Evolutionary conservation across 2,797 vertebrate species (phyloP).

Genomic region (Gallinago nigripennis): DNA sequence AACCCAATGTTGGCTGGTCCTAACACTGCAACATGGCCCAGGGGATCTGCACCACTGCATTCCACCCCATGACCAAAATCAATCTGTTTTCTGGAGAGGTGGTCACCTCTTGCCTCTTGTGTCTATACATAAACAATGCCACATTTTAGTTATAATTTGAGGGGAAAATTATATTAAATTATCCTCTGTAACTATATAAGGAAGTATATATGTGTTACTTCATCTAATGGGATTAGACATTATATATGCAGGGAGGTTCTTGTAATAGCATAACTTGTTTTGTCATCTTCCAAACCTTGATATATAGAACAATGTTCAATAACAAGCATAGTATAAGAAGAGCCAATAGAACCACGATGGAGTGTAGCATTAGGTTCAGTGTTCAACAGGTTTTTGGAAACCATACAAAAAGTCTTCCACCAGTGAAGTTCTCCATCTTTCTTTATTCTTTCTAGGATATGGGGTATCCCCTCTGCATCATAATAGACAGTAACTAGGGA

Average conservation of each 20-base stretch:
- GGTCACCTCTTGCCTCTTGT: not conserved
- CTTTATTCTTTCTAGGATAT: not conserved
- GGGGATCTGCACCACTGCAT: not conserved
- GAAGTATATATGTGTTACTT: not conserved
- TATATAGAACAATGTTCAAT: not conserved
- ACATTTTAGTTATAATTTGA: not conserved
- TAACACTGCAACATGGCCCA: not conserved
- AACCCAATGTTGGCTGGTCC: not conserved
- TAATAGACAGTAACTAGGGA: too few species aligned
- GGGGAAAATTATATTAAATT: not conserved
- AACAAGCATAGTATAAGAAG: not conserved
- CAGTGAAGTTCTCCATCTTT: not conserved
- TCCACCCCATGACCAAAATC: not conserved
- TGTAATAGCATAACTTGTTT: not conserved
- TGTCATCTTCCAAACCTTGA: not conserved
- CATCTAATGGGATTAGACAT: not conserved
- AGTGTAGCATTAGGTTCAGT: not conserved
- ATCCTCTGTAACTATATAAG: not conserved
- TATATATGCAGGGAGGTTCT: not conserved
- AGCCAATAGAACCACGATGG: not conserved
- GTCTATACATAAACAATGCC: not conserved
- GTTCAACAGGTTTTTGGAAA: not conserved
- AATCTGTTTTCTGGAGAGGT: not conserved
- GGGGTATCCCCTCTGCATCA: too few species aligned
- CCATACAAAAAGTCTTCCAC: not conserved